Percentiles rank a stretch among this genome's conserved stretches.
Evolutionary conservation across 2,113 vertebrate genomes (phyloP).

Genomic region (Zingel zingel): DNA sequence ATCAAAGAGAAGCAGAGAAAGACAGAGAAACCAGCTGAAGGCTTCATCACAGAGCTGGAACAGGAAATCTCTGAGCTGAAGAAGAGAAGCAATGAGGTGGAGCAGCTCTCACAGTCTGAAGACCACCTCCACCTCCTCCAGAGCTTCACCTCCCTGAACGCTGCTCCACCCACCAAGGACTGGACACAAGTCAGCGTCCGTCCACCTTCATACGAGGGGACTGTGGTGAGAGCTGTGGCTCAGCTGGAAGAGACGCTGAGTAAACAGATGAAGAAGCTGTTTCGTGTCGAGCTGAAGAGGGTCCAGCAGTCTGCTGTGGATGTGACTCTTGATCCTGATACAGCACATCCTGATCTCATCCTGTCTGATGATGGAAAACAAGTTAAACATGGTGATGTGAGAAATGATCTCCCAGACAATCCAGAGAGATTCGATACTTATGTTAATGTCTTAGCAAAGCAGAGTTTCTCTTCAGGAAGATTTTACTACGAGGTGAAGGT

Average conservation of each 20-base stretch:
- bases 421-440: background rate
- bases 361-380: constrained; percentile 3
- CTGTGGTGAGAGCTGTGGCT: background rate
- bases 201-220: background rate
- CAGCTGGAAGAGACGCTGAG: background rate
- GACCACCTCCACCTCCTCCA: no score
- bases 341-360: rapidly evolving
- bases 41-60: constrained; percentile 10
- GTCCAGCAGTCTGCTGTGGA: background rate
- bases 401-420: background rate
- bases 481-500: background rate
- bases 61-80: background rate
- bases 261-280: background rate
- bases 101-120: no score
- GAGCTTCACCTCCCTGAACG: no score
- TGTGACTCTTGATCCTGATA: background rate
- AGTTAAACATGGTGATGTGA: background rate
- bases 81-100: background rate
- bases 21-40: background rate
- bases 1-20: background rate
- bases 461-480: background rate
- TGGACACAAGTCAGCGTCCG: background rate
- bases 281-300: background rate
- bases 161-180: no score
- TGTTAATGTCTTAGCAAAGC: background rate